phyloP scores from a whole-genome alignment of 1,140 invertebrate species.

The Pentalonia nigronervosa region DNA sequence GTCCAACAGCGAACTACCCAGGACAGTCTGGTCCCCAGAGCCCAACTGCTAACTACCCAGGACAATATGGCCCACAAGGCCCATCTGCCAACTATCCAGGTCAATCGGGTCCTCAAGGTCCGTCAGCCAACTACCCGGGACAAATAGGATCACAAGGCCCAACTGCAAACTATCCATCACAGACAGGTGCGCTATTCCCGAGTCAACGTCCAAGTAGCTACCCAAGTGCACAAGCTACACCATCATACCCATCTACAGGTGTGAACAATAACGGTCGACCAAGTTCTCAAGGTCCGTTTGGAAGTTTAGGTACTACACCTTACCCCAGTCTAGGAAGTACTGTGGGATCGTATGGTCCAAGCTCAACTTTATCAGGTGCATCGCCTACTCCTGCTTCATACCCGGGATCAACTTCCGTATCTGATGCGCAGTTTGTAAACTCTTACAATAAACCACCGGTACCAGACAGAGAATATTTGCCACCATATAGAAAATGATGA shows the following conservation, averaged over 20 bases:
- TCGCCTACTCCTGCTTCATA: slow-evolving; percentile 18
- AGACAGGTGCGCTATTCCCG: slow-evolving; percentile 62
- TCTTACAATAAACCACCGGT: slow-evolving; percentile 38
- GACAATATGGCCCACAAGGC: slow-evolving; percentile 60
- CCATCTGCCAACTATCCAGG: slow-evolving; percentile 61
- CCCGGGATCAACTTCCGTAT: slow-evolving; percentile 35
- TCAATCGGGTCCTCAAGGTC: slow-evolving; percentile 61
- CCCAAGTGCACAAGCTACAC: slow-evolving; percentile 61
- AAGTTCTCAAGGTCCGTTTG: slow-evolving; percentile 56
- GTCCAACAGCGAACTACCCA: slow-evolving; percentile 58
- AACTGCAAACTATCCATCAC: slow-evolving; percentile 61
- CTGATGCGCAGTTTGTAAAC: slow-evolving; percentile 52
- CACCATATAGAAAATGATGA: slow-evolving; percentile 59
- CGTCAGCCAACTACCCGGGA: slow-evolving; percentile 61
- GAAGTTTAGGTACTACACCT: slow-evolving; percentile 15
- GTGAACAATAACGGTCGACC: slow-evolving; percentile 50
- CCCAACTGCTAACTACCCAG: slow-evolving; percentile 60
- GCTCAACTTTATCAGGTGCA: slow-evolving; percentile 7
- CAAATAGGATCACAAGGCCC: slow-evolving; percentile 63
- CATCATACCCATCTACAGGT: slow-evolving; percentile 24
- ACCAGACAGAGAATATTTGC: slow-evolving; percentile 61
- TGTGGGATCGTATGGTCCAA: slow-evolving; percentile 29
- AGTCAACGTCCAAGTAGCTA: slow-evolving; percentile 61
- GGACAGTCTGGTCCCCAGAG: slow-evolving; percentile 60
- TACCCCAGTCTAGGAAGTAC: slow-evolving; percentile 29